Conservation (phyloP, 1,140 invertebrate species). For the Drosophila melanogaster region DNA sequence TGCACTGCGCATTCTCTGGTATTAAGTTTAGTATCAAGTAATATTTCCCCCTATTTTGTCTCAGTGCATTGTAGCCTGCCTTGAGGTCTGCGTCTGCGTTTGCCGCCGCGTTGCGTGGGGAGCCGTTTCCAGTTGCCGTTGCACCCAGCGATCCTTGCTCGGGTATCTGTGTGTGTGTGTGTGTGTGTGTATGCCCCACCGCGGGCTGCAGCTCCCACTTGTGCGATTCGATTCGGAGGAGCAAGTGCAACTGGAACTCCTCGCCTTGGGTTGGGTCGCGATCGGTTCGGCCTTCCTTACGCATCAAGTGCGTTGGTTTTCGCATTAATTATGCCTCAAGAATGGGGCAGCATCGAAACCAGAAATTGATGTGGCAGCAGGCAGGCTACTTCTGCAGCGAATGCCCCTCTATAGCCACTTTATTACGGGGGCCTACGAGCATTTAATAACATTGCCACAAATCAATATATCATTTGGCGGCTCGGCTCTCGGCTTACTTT, state of each 20-base stretch:
- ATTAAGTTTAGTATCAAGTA: too few relatives aligned
- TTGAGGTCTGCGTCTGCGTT: conserved; percentile 38
- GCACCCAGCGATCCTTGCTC: conserved; percentile 21
- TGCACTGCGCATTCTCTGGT: too few relatives aligned
- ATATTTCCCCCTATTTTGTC: not conserved
- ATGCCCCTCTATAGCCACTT: conserved; percentile 25
- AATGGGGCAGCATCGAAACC: conserved; percentile 58
- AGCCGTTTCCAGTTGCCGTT: conserved; percentile 67
- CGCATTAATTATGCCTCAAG: conserved; percentile 80
- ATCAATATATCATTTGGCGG: conserved; percentile 77
- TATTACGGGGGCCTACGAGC: conserved; percentile 44
- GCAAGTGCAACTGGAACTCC: conserved; percentile 46
- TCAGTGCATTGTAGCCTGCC: conserved; percentile 45
- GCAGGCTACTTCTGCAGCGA: conserved; percentile 51
- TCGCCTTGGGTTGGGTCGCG: conserved; percentile 42
- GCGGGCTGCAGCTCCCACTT: conserved; percentile 38
- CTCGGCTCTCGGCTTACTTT: conserved; percentile 60
- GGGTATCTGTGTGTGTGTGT: not conserved
- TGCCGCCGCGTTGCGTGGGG: conserved; percentile 65
- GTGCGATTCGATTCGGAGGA: conserved; percentile 8
- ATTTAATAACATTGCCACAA: conserved; percentile 81
- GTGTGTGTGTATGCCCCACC: conserved; percentile 13
- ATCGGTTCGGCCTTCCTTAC: conserved; percentile 53
- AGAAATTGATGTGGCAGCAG: conserved; percentile 78
- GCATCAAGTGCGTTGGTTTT: conserved; percentile 82